Base-by-base conservation (phyloP, 2,888 invertebrate genomes). In the Campoplex capitator region DNA sequence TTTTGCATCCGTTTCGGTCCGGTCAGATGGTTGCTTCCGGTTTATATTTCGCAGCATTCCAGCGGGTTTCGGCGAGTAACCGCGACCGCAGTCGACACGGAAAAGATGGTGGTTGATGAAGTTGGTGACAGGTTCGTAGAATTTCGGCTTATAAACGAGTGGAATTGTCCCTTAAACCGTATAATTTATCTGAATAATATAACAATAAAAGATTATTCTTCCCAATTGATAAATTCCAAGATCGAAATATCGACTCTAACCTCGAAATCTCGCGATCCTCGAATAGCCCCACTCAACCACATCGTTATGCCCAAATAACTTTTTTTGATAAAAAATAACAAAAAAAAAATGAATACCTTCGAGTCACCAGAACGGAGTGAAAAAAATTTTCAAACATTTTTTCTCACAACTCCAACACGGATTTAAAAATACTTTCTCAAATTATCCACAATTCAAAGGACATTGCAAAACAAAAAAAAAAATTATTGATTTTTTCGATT, bases 91-190 rank as follows among this genome's bases (percentile, higher is more conserved):
- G 90, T 91, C 79, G 68, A 89, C 85, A 85, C 78, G 89, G 87
- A 90, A 92, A 92, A 78, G 78, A 78, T 78, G 91, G 93, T 94
- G 94, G 93, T 93, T 93, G 94, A 94, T 92, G 93, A 94, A 92
- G 93, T 91, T 91, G 92, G 91, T 94, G 93, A 94, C 94, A 94
- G 94, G 94, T 94, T 93, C 89, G 94, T 93, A 88, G 86, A 80
- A 70, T 65, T 62, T 70, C 87, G 86, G 67, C 48, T 84, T 28
- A 77, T 45, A 58, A 35, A 79, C 56, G 45, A 77, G 62, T 54
- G 28, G 54, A 71, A 77, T 80, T 79, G 48, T 54, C 28, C 28
- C 16, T 13, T 32, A 32, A 83, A 56, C 70, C 45, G 23, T 38
- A 18, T 13, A 13, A 71, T 13, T 9, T 28, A 3, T n/a, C 18